phyloP scores from a whole-genome alignment of 2,113 vertebrate species.

The Pithys albifrons region DNA sequence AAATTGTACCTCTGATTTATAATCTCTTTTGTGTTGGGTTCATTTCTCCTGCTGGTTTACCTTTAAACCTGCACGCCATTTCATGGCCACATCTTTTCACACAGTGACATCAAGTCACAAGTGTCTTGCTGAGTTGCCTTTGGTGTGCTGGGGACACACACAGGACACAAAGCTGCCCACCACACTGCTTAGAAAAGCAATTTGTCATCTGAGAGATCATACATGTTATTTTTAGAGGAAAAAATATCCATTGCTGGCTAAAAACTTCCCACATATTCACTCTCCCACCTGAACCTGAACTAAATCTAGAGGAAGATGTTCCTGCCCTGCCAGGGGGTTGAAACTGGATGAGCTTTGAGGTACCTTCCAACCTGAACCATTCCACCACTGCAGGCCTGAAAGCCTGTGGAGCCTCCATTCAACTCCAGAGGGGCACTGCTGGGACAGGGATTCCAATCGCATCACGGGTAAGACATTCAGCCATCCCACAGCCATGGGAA shows the following conservation, averaged over 20 bases:
- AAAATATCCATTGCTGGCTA: not conserved
- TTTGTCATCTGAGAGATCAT: too few relatives aligned
- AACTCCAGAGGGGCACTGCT: not conserved
- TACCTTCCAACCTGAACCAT: not conserved
- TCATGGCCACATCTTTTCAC: not conserved
- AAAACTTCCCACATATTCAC: not conserved
- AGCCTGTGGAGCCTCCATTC: rapidly evolving
- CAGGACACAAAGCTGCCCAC: not conserved
- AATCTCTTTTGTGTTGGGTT: too few relatives aligned
- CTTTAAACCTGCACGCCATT: too few relatives aligned
- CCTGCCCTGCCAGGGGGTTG: not conserved
- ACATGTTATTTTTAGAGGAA: not conserved
- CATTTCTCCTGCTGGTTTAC: too few relatives aligned
- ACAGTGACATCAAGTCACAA: not conserved
- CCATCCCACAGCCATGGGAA: rapidly evolving
- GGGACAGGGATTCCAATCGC: not conserved
- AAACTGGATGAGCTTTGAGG: not conserved
- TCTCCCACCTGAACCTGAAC: not conserved
- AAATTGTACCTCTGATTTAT: too few relatives aligned
- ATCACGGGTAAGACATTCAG: rapidly evolving
- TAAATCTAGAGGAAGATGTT: not conserved
- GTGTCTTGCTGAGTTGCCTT: not conserved
- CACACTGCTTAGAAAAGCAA: rapidly evolving
- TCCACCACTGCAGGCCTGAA: rapidly evolving
- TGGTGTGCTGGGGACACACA: not conserved